Base-by-base conservation (phyloP, 2,113 vertebrate species). In the Leucosticte australis region DNA sequence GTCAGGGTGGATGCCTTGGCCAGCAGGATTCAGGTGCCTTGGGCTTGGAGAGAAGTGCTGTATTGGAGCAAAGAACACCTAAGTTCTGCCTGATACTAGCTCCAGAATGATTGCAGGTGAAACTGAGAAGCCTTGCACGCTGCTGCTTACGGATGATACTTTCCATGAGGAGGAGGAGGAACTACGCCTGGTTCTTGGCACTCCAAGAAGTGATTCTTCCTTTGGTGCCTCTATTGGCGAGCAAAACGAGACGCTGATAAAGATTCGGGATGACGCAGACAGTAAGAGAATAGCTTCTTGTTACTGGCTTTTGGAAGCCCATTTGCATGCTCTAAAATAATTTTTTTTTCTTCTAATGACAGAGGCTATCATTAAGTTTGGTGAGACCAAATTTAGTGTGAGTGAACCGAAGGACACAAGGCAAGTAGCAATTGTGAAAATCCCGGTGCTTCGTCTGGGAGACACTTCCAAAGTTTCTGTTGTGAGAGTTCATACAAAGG, bases 401-500 rank as follows among this genome's bases (percentile, higher is more conserved):
- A 98, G 97, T 49, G 99, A 99, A 90, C 99, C 99, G 0, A 98
- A 98, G 77, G 98, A 98, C 74, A 67, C 94, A 8, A 98, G 98
- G 19, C 92, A 98, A 69, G 96, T 98, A 20, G 97, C 96, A 14
- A 68, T 98, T n/a, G 96, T 99, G 88, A 98, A 95, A 97, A 98
- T 99, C 74, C 98, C 99, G 17, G 98, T 99, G 87, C 95, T 98
- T 65, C 98, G 99, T 80, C 95, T 98, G 86, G 99, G 99, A 78
- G 99, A 99, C 91, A 97, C 98, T 49, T 99, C 99, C 4, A 99
- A 98, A 95, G 98, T 99, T 94, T 99, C 99, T 20, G 67, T 99
- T 10, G 99, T 99, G 30, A 98, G 99, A 39, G 98, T 99, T 68
- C 99, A 99, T 97, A 99, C 99, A 89, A 99, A 99, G 92, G 99